Evolutionary conservation across 37 sponge, comb jelly and placozoan species (phyloP), one percentile per base, ranked within the genome.

Genomic region (Crambe crambe): DNA sequence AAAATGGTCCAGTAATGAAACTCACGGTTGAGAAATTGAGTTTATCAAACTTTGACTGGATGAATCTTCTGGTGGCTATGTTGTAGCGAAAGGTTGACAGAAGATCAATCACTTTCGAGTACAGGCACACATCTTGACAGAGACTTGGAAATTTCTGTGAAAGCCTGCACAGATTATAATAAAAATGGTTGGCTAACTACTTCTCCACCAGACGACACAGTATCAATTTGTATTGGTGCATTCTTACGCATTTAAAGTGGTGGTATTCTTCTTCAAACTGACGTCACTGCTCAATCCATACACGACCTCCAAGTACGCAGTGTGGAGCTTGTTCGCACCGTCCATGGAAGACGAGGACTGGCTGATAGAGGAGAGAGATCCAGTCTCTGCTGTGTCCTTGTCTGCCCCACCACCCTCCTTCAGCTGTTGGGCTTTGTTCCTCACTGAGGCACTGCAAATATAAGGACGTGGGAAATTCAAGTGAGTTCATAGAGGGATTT

Each of bases 281-380:
- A 92, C 81, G 43, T 87, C 92, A 84, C 84, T 79, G 68, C 92
- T 87, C 21, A 92, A 62, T 20, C 42, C 67, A 59, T 51, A 80
- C 8, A 87, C 77, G 22, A 87, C 20, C 51, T 80, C 81, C 76
- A 92, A 66, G 32, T 67, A 61, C 22, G 84, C 89, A 38, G 73
- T 51, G 56, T 83, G 88, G 0, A 87, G 75, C 27, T 39, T 25
- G 8, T 29, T 20, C 17, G 58, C 74, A 25, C 73, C 79, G 0
- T 26, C 32, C 12, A 42, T 25, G 5, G 42, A 25, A 4, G 78
- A 47, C 6, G 76, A 36, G 1, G 47, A 56, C 76, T 76, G 76
- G 22, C 57, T 60, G 36, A 21, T 42, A 4, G 68, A 66, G 0
- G 80, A 68, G 32, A 56, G 1, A 34, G 59, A 75, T 6, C 27